A percentile compares a stretch with the other conserved stretches of the same genome.
Conservation (phyloP, 2,113 vertebrate genomes). For the Pangasianodon hypophthalmus region DNA sequence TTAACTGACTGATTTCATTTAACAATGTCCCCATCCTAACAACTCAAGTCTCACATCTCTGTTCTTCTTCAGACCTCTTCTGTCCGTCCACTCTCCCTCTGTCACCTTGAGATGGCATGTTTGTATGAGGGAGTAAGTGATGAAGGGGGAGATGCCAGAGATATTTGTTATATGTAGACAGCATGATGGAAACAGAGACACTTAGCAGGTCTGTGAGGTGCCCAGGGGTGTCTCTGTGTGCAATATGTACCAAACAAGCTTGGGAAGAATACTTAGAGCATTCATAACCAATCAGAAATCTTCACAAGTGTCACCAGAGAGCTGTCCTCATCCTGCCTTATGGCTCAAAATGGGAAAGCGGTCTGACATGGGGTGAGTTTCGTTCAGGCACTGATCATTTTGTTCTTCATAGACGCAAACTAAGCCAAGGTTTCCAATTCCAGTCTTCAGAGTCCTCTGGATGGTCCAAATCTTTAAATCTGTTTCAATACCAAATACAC, state of each 20-base stretch:
- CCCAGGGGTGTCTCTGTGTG: conserved; percentile 23
- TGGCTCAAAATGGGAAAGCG: conserved; percentile 14
- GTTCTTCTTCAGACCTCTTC: conserved; percentile 8
- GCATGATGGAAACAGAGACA: conserved; percentile 2
- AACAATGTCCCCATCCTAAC: conserved; percentile 23
- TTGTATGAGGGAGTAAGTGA: background rate
- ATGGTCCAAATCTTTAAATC: background rate
- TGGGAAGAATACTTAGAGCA: conserved; percentile 16
- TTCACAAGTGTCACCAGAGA: conserved; percentile 22
- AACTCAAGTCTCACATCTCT: conserved; percentile 1
- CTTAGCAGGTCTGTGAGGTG: background rate
- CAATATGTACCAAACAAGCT: conserved; percentile 38
- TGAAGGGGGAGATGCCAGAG: background rate
- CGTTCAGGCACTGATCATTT: conserved; percentile 29
- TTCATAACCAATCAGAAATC: conserved; percentile 23
- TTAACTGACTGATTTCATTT: conserved; percentile 34
- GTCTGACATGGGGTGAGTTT: background rate
- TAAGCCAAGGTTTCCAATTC: background rate
- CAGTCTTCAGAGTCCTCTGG: background rate
- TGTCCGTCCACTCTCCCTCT: background rate
- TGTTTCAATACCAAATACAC: background rate
- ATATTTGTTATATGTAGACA: conserved; percentile 16
- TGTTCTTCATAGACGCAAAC: conserved; percentile 23
- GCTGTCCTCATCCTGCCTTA: conserved; percentile 14
- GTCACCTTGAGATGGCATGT: conserved; percentile 5